Conservation (phyloP, 2,888 invertebrate species). For the Candidula unifasciata region DNA sequence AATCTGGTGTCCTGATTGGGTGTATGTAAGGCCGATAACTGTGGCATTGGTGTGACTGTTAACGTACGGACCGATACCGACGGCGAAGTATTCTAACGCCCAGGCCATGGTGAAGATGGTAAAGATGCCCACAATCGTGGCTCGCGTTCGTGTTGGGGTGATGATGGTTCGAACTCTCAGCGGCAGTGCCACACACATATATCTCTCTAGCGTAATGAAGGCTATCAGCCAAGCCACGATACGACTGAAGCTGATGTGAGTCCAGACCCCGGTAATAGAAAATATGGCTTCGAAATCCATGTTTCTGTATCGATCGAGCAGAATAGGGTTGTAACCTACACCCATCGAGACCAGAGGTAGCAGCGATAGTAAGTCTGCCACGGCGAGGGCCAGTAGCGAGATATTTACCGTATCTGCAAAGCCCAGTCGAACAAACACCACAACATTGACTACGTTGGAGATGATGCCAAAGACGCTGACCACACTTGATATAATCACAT, state of each 20-base stretch:
- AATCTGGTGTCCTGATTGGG: background rate
- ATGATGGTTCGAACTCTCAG: slow-evolving; percentile 12
- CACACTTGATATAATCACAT: background rate
- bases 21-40: background rate
- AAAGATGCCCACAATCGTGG: background rate
- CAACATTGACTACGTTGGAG: slow-evolving; percentile 33
- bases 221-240: slow-evolving; percentile 7
- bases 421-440: background rate
- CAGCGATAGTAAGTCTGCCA: slow-evolving; percentile 4
- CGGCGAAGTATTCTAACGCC: background rate
- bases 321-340: background rate
- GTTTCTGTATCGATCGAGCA: background rate
- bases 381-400: slow-evolving; percentile 9
- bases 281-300: background rate
- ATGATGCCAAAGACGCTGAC: slow-evolving; percentile 22
- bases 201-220: slow-evolving; percentile 25
- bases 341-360: background rate
- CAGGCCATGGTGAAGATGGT: background rate
- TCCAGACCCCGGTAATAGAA: background rate
- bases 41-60: background rate
- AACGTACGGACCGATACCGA: background rate
- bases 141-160: background rate
- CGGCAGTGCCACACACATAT: slow-evolving; percentile 14
- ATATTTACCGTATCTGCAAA: slow-evolving; percentile 32
- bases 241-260: slow-evolving; percentile 15